Base-by-base conservation (phyloP, 2,113 vertebrate species). In the Potamarius usumacintae region DNA sequence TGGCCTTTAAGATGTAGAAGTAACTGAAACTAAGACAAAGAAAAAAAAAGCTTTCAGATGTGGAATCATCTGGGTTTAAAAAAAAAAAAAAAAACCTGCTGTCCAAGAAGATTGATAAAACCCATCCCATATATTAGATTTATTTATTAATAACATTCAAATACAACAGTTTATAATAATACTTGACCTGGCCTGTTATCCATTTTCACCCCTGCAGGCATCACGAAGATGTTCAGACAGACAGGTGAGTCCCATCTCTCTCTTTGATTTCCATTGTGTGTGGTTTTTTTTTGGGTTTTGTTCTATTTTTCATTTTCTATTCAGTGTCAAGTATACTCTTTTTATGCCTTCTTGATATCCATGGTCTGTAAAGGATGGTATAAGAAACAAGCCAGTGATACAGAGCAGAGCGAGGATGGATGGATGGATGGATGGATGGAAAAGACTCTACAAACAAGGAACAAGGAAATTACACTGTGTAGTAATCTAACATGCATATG, bases 151-250 rank as follows among this genome's bases (percentile, higher is more conserved):
- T 81, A 20, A 57, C 14, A 55, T 55, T 57, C 53, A 79, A 80
- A 58, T 80, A 14, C 52, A 60, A 27, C 34, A 1, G 20, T 18
- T 30, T 11, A 60, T 81, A 53, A 53, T 42, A 42, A 81, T 60
- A 57, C 22, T 30, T 34, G 48, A 55, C 50, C 62, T 80, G 76
- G 74, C 11, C 20, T 53, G 9, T 74, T 74, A 4, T 25, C 20
- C 25, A 1, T 25, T 10, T 89, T 91, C 90, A 57, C 88, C 87
- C 77, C 83, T 89, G 20, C 91, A 93, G 92, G 92, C 90, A 91
- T 95, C 87, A 86, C 87, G 67, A 92, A 86, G 83, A 90, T 94
- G 78, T 92, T 96, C 57, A 91, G 92, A 88, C 93, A 94, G 80
- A 91, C 89, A 83, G 89, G 92, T 93, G 91, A 92, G 92, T 91